These are phyloP conservation scores for Acrossocheilus fasciatus DNA, from an alignment of 2,797 vertebrate genomes.

Conservation along the genomic window DNA sequence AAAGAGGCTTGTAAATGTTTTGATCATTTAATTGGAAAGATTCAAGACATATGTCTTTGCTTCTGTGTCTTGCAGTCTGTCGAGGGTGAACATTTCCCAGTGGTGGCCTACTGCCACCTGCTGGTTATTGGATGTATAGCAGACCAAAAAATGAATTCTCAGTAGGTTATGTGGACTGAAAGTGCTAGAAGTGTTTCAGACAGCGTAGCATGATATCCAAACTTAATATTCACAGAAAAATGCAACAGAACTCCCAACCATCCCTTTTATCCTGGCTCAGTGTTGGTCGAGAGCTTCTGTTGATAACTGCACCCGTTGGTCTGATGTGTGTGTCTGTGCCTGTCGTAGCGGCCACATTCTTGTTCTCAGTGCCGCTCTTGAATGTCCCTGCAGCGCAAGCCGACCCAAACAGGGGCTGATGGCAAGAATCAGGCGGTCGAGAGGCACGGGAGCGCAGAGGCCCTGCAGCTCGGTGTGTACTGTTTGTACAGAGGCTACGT, in stretches of 20 bases:
- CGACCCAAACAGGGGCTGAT: conserved; percentile 78
- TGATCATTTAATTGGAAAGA: conserved; percentile 17
- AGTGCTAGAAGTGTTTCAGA: not conserved
- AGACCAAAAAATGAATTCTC: conserved; percentile 17
- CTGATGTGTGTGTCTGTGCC: conserved; percentile 34
- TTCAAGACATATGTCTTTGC: not conserved
- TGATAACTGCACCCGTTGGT: conserved; percentile 14
- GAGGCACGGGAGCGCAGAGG: conserved; percentile 74
- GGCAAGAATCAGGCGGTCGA: conserved; percentile 77
- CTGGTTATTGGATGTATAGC: conserved; percentile 61
- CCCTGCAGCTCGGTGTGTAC: conserved; percentile 82
- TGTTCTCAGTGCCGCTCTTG: conserved; percentile 68
- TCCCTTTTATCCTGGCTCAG: not conserved
- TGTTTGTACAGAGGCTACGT: conserved; percentile 83
- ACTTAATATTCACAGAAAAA: not conserved
- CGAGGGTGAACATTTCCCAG: conserved; percentile 16
- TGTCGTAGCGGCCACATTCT: conserved; percentile 50
- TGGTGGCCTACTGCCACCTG: conserved; percentile 74
- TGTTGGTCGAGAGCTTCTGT: not conserved
- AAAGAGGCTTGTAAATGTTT: conserved; percentile 36
- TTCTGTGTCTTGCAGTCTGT: not conserved
- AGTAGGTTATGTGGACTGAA: too few relatives aligned
- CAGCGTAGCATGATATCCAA: conserved; percentile 26
- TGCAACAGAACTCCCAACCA: not conserved
- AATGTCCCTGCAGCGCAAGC: conserved; percentile 83